Evolutionary conservation across 23 tunicate genomes (phyloP).

Genomic region (Halocynthia aurantium): DNA sequence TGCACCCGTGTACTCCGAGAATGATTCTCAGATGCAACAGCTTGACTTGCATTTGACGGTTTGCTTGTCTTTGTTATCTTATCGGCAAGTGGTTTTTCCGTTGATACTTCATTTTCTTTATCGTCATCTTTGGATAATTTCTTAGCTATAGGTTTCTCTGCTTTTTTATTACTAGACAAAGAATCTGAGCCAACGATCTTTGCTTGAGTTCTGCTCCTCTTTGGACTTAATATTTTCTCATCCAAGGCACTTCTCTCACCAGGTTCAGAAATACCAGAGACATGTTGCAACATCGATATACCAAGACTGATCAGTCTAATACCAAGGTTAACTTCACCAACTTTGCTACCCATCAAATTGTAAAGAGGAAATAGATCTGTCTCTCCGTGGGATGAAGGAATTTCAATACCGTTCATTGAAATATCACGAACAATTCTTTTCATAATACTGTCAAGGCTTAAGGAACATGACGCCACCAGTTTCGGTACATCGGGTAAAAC

Average conservation of each 20-base stretch:
- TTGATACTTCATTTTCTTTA: slow-evolving; percentile 10
- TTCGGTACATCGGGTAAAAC: slow-evolving; percentile 15
- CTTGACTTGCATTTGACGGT: too few relatives aligned
- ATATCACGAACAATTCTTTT: slow-evolving; percentile 6
- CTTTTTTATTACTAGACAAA: too few relatives aligned
- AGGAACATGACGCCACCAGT: slow-evolving; percentile 23
- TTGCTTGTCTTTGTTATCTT: slow-evolving; percentile 1
- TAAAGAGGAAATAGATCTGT: slow-evolving; percentile 24
- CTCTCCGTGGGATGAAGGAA: slow-evolving; percentile 22
- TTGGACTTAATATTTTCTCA: too few relatives aligned
- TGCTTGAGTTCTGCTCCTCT: too few relatives aligned
- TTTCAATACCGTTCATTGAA: slow-evolving; percentile 14
- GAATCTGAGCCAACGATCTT: too few relatives aligned
- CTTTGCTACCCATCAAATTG: slow-evolving; percentile 24
- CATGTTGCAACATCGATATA: slow-evolving; percentile 13
- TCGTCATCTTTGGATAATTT: background rate
- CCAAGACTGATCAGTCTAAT: slow-evolving; percentile 19
- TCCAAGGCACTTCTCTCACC: background rate
- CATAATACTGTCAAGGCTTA: slow-evolving; percentile 11
- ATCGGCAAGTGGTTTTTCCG: background rate
- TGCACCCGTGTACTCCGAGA: slow-evolving; percentile 6
- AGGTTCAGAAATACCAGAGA: slow-evolving; percentile 14
- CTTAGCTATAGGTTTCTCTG: too few relatives aligned
- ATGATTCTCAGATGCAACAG: background rate
- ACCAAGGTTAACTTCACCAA: slow-evolving; percentile 23